Evolutionary conservation across 1,140 invertebrate genomes (phyloP).

Genomic region (Drosophila ananassae): DNA sequence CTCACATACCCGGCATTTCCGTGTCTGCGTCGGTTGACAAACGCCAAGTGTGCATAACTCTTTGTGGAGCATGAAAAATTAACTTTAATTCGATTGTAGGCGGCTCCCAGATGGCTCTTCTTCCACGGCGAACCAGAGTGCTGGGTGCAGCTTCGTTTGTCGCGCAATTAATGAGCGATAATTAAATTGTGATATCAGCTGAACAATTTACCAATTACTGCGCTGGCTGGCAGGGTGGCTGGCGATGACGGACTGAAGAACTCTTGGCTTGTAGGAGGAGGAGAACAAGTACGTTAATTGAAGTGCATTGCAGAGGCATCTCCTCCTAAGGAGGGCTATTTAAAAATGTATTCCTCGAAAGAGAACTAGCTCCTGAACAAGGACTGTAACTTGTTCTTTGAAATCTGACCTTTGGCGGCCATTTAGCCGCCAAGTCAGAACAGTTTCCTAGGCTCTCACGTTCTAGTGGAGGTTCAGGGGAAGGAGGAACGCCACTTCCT

Average conservation of each 20-base stretch:
- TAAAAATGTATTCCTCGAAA: no score
- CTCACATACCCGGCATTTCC: slow-evolving; percentile 13
- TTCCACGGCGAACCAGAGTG: background rate
- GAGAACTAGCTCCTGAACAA: background rate
- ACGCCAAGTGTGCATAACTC: slow-evolving; percentile 62
- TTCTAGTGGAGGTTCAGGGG: slow-evolving; percentile 4
- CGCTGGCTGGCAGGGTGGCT: slow-evolving; percentile 22
- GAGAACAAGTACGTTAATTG: background rate
- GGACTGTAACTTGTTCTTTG: background rate
- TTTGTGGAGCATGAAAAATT: slow-evolving; percentile 69
- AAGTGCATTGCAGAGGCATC: slow-evolving; percentile 2
- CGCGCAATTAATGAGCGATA: slow-evolving; percentile 51
- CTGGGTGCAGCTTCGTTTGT: slow-evolving; percentile 35
- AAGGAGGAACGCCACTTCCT: slow-evolving; percentile 6
- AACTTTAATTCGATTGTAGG: slow-evolving; percentile 57
- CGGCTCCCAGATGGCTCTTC: slow-evolving; percentile 23
- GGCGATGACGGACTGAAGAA: slow-evolving; percentile 21
- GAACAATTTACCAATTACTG: slow-evolving; percentile 49
- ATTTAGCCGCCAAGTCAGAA: background rate
- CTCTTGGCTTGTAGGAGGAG: background rate
- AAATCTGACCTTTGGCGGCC: slow-evolving; percentile 28
- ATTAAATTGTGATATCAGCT: slow-evolving; percentile 56
- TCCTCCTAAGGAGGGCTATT: no score
- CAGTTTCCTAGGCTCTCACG: slow-evolving; percentile 29
- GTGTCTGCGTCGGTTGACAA: slow-evolving; percentile 31